A percentile compares a stretch with the other conserved stretches of the same genome.
These are phyloP conservation scores for Ooceraea biroi DNA, from an alignment of 1,140 invertebrate species.

Conservation along the genomic window DNA sequence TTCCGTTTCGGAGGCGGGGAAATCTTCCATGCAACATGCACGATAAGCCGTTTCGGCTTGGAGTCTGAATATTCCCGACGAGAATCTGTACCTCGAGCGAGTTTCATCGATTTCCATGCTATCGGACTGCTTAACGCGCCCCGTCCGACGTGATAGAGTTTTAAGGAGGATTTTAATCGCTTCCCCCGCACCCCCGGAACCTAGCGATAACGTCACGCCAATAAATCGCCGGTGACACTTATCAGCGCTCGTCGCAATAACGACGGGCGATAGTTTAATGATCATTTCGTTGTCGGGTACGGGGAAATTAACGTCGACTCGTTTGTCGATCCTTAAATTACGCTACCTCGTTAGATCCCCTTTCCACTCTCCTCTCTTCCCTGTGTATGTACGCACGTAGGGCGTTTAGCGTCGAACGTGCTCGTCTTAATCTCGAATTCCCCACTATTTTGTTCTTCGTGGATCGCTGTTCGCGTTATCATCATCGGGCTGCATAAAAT, in stretches of 20 bases:
- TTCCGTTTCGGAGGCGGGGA: not conserved
- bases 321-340: conserved; percentile 17
- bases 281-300: not conserved
- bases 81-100: not conserved
- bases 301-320: not conserved
- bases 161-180: conserved; percentile 16
- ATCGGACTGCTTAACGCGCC: no score
- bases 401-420: conserved; percentile 12
- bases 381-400: not conserved
- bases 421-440: conserved; percentile 19
- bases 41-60: not conserved
- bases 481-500: conserved; percentile 28
- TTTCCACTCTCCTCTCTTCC: not conserved
- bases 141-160: conserved; percentile 1
- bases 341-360: not conserved
- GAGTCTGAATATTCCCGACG: not conserved
- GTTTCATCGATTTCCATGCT: not conserved
- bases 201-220: not conserved
- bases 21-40: not conserved
- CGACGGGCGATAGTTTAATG: not conserved
- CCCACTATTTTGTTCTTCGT: conserved; percentile 12
- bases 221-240: conserved; percentile 2
- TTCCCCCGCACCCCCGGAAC: not conserved
- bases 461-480: not conserved
- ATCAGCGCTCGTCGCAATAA: not conserved